Percentiles rank a stretch among this genome's conserved stretches.
Evolutionary conservation across 2,888 invertebrate genomes (phyloP).

Genomic region (Calameuta filiformis): DNA sequence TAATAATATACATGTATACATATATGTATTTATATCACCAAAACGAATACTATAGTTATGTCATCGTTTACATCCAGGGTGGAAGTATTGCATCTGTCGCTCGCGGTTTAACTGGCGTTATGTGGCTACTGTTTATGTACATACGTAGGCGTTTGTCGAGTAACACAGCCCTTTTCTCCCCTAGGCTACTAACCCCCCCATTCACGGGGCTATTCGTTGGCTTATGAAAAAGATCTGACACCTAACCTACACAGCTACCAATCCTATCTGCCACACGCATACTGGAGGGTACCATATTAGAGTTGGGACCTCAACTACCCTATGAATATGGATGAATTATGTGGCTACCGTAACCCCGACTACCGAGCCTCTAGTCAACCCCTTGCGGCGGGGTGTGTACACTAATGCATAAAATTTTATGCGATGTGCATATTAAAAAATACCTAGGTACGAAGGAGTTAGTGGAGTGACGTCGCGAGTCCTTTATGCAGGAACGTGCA

Average conservation of each 20-base stretch:
- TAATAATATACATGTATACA: no score
- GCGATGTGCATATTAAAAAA: conserved; percentile 21
- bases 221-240: neutral
- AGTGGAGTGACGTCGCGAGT: neutral
- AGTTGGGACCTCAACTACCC: no score
- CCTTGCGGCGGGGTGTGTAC: neutral
- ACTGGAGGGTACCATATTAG: no score
- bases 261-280: neutral
- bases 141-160: neutral
- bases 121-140: neutral
- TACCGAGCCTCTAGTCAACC: no score
- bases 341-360: neutral
- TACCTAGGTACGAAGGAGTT: neutral
- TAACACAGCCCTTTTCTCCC: neutral
- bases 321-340: conserved; percentile 27
- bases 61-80: no score
- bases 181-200: neutral
- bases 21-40: no score
- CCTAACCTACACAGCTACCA: neutral
- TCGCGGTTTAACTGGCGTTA: neutral
- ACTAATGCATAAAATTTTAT: conserved; percentile 13
- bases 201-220: neutral
- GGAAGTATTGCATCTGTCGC: no score
- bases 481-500: neutral
- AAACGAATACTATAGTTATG: no score